Evolutionary conservation across 2,113 vertebrate genomes (phyloP).

Genomic region (Nannobrachium achirus): DNA sequence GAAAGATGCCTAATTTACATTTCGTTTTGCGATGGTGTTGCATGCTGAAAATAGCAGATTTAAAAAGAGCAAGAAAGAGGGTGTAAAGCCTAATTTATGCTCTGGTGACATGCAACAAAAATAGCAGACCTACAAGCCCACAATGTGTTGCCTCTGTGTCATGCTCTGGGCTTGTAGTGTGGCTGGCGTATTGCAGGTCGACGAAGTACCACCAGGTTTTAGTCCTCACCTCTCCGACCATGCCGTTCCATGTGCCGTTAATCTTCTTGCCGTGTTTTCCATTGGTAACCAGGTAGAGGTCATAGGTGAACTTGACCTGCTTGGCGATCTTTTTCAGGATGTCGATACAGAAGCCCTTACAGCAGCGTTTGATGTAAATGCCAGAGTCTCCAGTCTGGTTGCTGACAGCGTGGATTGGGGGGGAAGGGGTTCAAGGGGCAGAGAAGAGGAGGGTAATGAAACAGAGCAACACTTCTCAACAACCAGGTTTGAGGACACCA

Average conservation of each 20-base stretch:
- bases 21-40: too few relatives aligned
- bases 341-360: slow-evolving; percentile 99
- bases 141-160: too few relatives aligned
- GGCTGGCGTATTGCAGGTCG: too few relatives aligned
- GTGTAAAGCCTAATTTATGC: too few relatives aligned
- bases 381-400: slow-evolving; percentile 95
- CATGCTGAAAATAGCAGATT: too few relatives aligned
- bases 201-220: not conserved
- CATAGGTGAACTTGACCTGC: slow-evolving; percentile 96
- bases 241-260: slow-evolving; percentile 98
- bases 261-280: slow-evolving; percentile 99
- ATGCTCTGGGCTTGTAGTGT: too few relatives aligned
- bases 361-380: slow-evolving; percentile 99
- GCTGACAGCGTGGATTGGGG: slow-evolving; percentile 67
- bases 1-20: too few relatives aligned
- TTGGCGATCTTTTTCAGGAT: slow-evolving; percentile 99
- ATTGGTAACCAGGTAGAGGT: slow-evolving; percentile 98
- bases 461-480: not conserved
- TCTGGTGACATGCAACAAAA: too few relatives aligned
- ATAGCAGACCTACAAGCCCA: not conserved
- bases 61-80: too few relatives aligned
- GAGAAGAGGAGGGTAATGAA: slow-evolving; percentile 1
- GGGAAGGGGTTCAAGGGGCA: too few relatives aligned
- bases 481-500: not conserved
- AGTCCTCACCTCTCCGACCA: slow-evolving; percentile 97